Percentiles rank a stretch among this genome's conserved stretches.
Conservation (phyloP, 2,888 invertebrate species). For the Plemyria rubiginata region DNA sequence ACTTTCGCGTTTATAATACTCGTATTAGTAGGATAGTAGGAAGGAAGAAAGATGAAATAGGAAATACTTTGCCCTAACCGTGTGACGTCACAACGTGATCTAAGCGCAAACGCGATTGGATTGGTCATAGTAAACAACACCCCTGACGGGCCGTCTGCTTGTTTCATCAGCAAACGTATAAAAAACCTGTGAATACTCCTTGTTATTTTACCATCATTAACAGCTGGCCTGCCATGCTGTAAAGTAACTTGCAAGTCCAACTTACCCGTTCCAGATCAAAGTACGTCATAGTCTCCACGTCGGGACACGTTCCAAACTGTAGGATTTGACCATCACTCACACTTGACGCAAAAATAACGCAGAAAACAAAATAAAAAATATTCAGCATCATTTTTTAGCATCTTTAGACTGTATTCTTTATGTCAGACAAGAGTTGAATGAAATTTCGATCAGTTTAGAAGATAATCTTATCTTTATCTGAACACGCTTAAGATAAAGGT, state of each 20-base stretch:
- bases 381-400: slow-evolving; percentile 47
- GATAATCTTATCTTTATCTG: slow-evolving; percentile 27
- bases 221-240: too few species aligned
- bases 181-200: too few species aligned
- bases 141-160: too few species aligned
- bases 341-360: slow-evolving; percentile 40
- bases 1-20: too few species aligned
- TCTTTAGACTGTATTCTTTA: slow-evolving; percentile 12
- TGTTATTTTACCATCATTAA: too few species aligned
- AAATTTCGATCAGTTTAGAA: slow-evolving; percentile 12
- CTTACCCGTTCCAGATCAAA: slow-evolving; percentile 72
- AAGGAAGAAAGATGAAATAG: too few species aligned
- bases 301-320: slow-evolving; percentile 66
- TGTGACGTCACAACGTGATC: too few species aligned
- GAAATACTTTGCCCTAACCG: too few species aligned
- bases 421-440: slow-evolving; percentile 13
- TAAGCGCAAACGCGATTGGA: too few species aligned
- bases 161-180: too few species aligned
- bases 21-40: too few species aligned
- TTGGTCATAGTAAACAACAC: too few species aligned
- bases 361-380: slow-evolving; percentile 36
- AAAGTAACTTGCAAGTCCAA: not conserved
- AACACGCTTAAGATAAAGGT: slow-evolving; percentile 18
- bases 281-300: slow-evolving; percentile 64
- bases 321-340: slow-evolving; percentile 59